These are phyloP conservation scores for Selenia dentaria DNA, from an alignment of 2,888 invertebrate genomes.

Conservation along the genomic window DNA sequence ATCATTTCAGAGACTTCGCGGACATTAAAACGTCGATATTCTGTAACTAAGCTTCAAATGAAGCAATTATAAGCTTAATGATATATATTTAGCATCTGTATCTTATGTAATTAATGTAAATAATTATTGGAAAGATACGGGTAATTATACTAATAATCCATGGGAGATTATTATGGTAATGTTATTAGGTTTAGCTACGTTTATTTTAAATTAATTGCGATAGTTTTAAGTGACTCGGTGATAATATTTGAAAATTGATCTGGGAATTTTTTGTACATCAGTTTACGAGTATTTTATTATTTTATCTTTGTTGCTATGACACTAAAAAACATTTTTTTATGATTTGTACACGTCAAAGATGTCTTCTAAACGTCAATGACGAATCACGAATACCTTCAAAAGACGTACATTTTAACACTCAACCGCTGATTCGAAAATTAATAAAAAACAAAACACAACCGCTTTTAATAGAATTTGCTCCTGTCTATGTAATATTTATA, in stretches of 20 bases:
- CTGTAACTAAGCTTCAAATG: slow-evolving; percentile 11
- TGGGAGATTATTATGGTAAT: slow-evolving; percentile 22
- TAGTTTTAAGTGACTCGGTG: slow-evolving; percentile 8
- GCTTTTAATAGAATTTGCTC: too few relatives aligned
- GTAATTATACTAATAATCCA: slow-evolving; percentile 14
- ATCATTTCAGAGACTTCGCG: background rate
- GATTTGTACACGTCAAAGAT: too few relatives aligned
- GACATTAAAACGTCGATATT: slow-evolving; percentile 3
- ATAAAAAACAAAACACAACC: too few relatives aligned
- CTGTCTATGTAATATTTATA: too few relatives aligned
- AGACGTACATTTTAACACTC: too few relatives aligned
- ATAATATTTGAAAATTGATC: slow-evolving; percentile 8
- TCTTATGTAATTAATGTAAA: too few relatives aligned
- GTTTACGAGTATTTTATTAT: background rate
- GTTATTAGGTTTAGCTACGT: slow-evolving; percentile 15
- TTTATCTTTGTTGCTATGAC: too few relatives aligned
- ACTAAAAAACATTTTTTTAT: too few relatives aligned
- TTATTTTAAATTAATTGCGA: slow-evolving; percentile 14
- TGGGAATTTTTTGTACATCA: background rate
- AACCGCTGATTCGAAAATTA: too few relatives aligned
- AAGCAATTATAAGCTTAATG: slow-evolving; percentile 29
- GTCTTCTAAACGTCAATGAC: too few relatives aligned
- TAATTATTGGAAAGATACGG: slow-evolving; percentile 22
- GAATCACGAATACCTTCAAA: too few relatives aligned
- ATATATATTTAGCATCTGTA: slow-evolving; percentile 23